phyloP scores from a whole-genome alignment of 2,113 vertebrate genomes.

The Labrus mixtus region DNA sequence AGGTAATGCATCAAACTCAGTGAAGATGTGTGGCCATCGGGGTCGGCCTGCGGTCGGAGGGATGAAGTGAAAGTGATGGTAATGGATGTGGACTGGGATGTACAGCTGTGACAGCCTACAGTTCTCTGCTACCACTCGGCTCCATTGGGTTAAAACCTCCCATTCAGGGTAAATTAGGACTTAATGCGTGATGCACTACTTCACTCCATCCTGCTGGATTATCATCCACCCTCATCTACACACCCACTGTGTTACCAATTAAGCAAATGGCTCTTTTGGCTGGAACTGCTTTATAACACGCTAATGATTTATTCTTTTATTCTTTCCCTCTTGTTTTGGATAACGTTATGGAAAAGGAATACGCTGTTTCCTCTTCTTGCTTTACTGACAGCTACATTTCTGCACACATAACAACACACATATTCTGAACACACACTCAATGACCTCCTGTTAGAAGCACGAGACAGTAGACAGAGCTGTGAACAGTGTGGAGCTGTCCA shows the following conservation, averaged over 20 bases:
- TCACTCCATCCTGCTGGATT: constrained; percentile 72
- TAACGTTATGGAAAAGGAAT: neutral
- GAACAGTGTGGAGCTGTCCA: constrained; percentile 31
- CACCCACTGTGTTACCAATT: constrained; percentile 64
- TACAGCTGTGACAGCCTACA: constrained; percentile 53
- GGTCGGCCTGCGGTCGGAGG: constrained; percentile 8
- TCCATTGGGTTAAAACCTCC: constrained; percentile 53
- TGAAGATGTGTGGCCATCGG: neutral
- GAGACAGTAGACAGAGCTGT: neutral
- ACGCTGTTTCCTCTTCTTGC: constrained; percentile 1
- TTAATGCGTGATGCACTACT: constrained; percentile 59
- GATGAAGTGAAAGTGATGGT: constrained; percentile 35
- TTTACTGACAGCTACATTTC: neutral
- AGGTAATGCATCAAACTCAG: constrained; percentile 27
- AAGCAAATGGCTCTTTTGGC: constrained; percentile 75
- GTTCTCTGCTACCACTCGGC: constrained; percentile 41
- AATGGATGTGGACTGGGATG: constrained; percentile 34
- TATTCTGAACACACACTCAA: neutral
- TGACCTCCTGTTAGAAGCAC: neutral
- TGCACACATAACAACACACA: neutral
- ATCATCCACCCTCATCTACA: constrained; percentile 59
- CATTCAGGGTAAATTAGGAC: constrained; percentile 65
- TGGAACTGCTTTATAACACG: constrained; percentile 34
- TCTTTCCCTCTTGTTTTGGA: neutral
- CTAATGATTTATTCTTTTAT: constrained; percentile 40